Evolutionary conservation across 2,113 vertebrate genomes (phyloP).

Genomic region (Equus quagga): DNA sequence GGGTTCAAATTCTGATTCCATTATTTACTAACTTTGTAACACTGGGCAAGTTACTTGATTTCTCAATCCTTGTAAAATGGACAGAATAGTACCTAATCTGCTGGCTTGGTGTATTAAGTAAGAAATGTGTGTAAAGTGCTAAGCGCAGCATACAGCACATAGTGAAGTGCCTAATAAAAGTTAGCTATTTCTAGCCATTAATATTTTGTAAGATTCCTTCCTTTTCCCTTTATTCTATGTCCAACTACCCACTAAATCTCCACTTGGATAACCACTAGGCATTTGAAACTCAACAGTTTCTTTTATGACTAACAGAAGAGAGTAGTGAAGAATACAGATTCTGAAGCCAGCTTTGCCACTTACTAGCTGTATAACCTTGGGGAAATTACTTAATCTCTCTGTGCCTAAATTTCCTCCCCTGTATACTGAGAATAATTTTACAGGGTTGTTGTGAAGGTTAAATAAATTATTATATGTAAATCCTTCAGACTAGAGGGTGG

Average conservation of each 20-base stretch:
- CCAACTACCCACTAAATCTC: background rate
- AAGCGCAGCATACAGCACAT: background rate
- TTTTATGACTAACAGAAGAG: background rate
- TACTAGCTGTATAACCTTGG: background rate
- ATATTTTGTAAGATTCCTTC: background rate
- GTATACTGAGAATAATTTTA: background rate
- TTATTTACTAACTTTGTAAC: conserved; percentile 41
- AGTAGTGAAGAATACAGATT: background rate
- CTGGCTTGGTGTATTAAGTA: background rate
- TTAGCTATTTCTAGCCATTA: background rate
- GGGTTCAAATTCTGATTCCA: conserved; percentile 47
- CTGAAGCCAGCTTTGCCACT: background rate
- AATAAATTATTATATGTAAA: conserved; percentile 17
- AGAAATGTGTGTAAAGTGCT: background rate
- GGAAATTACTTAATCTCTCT: conserved; percentile 2
- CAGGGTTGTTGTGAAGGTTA: background rate
- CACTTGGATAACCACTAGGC: background rate
- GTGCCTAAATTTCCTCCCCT: background rate
- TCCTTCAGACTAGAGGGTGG: background rate
- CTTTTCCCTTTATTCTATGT: background rate
- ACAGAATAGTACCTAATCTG: background rate
- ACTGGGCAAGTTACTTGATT: background rate
- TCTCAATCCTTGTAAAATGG: conserved; percentile 40
- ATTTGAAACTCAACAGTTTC: conserved; percentile 1
- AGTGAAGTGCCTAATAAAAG: background rate